phyloP scores from a whole-genome alignment of 1,140 invertebrate species.

The Drosophila sturtevanti region DNA sequence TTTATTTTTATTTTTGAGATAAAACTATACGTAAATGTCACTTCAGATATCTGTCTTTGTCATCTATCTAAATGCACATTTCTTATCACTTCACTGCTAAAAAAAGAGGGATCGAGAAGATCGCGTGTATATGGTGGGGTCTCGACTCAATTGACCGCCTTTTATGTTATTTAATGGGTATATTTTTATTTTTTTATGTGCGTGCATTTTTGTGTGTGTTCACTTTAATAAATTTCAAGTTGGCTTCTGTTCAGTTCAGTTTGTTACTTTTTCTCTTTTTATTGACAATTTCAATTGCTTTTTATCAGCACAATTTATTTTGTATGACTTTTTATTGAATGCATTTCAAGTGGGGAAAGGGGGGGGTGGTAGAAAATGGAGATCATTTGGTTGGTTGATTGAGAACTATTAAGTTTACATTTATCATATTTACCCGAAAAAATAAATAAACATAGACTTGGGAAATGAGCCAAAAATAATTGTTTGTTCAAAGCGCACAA shows the following conservation, averaged over 20 bases:
- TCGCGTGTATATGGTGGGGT: neutral
- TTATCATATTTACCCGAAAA: conserved; percentile 17
- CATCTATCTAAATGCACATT: conserved; percentile 12
- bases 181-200: conserved; percentile 6
- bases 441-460: neutral
- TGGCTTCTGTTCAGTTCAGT: conserved; percentile 15
- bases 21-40: neutral
- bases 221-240: conserved; percentile 33
- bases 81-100: conserved; percentile 4
- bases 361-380: neutral
- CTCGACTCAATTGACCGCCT: conserved; percentile 24
- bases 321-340: conserved; percentile 20
- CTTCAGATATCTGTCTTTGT: neutral
- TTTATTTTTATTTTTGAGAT: neutral
- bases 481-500: neutral
- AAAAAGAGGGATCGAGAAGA: neutral
- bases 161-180: conserved; percentile 18
- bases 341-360: conserved; percentile 6
- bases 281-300: conserved; percentile 55
- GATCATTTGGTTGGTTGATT: neutral
- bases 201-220: conserved; percentile 38
- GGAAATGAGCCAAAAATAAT: neutral
- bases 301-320: conserved; percentile 54
- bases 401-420: neutral
- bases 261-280: conserved; percentile 12